Base-by-base conservation (phyloP, 2,797 vertebrate species). In the Aldrovandia affinis region DNA sequence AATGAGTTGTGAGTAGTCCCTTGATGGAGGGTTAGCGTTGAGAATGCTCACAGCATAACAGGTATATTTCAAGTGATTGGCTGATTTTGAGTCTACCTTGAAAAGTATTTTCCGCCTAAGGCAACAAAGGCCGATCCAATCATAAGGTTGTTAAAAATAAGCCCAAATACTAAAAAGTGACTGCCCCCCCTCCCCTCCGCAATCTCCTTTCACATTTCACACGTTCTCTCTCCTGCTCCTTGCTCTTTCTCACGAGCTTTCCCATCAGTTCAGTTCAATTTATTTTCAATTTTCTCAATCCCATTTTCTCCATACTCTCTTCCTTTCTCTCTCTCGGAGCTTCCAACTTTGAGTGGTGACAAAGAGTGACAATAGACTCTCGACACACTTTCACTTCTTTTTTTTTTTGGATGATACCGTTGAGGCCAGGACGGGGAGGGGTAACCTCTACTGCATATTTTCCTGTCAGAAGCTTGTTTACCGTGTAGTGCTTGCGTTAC, bases 201-300 rank as follows among this genome's bases (percentile, higher is more conserved):
- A 63, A 28, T 12, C 20, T 77, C 84, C 18, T 0, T 84, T 81
- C 82, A 84, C 87, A 55, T 86, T 57, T 88, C 47, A 47, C 57
- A 20, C 47, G 20, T 30, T 80, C 78, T 33, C 78, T 80, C 54
- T 14, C 20, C 30, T 9, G 8, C 14, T 68, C 9, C 8, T n/a
- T n/a, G 18, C 7, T 20, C 4, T 47, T 47, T n/a, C 12, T 47
- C 25, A 22, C 2, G 22, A 33, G 30, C 10, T 2, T 14, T 15
- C 14, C 12, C 36, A 14, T 70, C 65, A 33, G 12, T 70, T 70
- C 65, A 70, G 30, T 39, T 70, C 30, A 6, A 33, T 15, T 70
- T 70, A 33, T 70, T 14, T 57, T 57, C 18, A 33, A 28, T 65
- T 12, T 3, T 3, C 3, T 6, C 42, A 42, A 6, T 44, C 75